A percentile compares a stretch with the other conserved stretches of the same genome.
phyloP scores from a whole-genome alignment of 2,113 vertebrate species.

The Ictalurus furcatus region DNA sequence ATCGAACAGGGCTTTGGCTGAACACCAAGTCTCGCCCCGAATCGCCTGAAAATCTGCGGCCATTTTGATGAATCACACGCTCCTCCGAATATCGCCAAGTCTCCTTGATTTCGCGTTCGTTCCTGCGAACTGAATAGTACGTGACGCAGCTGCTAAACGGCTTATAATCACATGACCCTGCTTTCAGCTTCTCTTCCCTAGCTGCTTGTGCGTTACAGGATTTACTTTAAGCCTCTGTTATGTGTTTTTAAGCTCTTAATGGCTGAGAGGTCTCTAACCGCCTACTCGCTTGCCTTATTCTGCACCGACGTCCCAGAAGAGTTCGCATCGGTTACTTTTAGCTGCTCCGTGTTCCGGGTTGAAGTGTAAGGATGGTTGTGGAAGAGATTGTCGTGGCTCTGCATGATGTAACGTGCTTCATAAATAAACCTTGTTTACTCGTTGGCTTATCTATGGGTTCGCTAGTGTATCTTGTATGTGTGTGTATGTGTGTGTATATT shows the following conservation, averaged over 20 bases:
- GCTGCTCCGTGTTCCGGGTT: neutral
- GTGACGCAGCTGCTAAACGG: neutral
- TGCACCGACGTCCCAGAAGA: neutral
- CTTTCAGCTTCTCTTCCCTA: neutral
- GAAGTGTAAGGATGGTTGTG: no score
- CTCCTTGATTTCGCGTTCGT: no score
- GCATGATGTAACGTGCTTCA: neutral
- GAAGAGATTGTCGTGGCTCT: neutral
- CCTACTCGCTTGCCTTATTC: neutral
- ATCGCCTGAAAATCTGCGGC: no score
- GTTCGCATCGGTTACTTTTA: neutral
- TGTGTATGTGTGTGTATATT: no score
- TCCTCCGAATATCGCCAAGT: no score
- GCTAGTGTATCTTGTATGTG: neutral
- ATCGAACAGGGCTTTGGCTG: no score
- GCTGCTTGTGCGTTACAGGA: neutral
- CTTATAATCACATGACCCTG: slow-evolving; percentile 5
- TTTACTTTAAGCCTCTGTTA: slow-evolving; percentile 11
- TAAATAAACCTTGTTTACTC: neutral
- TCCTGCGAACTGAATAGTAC: no score
- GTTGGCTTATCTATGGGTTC: neutral
- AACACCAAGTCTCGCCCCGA: no score
- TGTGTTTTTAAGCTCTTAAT: slow-evolving; percentile 16
- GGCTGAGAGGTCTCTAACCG: neutral
- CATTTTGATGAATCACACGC: no score